Conservation (phyloP, 2,797 vertebrate species). For the Urophycis tenuis region DNA sequence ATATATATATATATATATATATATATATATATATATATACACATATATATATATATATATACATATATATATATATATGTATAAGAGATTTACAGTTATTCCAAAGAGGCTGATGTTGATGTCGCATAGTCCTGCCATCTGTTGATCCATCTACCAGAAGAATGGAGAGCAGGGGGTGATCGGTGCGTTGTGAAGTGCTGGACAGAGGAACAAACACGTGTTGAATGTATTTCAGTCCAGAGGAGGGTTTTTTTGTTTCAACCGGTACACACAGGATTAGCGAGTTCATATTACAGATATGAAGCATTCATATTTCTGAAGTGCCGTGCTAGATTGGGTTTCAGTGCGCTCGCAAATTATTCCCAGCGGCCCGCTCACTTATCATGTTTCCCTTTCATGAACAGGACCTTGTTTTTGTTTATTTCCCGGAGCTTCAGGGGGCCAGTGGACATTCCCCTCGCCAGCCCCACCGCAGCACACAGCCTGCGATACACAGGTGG, state of each 20-base stretch:
- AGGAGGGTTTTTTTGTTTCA: background rate
- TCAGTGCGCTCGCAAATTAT: background rate
- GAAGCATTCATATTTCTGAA: background rate
- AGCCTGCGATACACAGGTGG: constrained; percentile 41
- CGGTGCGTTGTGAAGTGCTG: no score
- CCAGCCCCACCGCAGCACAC: no score
- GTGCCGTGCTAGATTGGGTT: background rate
- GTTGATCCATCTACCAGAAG: background rate
- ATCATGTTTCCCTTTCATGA: constrained; percentile 40
- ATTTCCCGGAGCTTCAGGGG: constrained; percentile 46
- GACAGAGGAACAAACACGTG: background rate
- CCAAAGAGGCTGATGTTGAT: no score
- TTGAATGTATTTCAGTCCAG: background rate
- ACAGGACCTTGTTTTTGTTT: constrained; percentile 32
- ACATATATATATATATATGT: no score
- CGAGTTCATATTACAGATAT: background rate
- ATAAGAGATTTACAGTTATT: no score
- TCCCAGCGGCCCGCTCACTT: constrained; percentile 1
- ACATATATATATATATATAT: no score
- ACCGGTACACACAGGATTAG: background rate
- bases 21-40: no score
- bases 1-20: background rate
- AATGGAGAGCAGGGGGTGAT: background rate
- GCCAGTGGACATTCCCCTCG: constrained; percentile 53
- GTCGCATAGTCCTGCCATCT: no score